Evolutionary conservation across 2,797 vertebrate species (phyloP), one percentile per base, ranked within the genome.

Genomic region (Muscicapa comitata): DNA sequence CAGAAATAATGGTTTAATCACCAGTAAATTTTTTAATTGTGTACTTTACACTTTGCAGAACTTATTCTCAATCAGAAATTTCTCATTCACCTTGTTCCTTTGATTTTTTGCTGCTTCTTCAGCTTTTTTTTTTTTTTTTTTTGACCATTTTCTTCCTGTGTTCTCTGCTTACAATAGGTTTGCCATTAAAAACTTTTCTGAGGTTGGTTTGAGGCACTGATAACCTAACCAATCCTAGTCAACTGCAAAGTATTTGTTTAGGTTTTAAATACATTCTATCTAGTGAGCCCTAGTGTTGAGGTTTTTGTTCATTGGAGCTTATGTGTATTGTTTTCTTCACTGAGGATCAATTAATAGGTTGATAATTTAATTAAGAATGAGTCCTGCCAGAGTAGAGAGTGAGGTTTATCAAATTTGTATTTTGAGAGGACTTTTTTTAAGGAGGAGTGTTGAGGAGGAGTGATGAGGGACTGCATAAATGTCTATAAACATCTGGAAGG

Each of bases 21-120:
- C 5, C 9, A 21, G 38, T 74, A 33, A 88, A 21, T 78, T 57
- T 76, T 88, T 80, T 43, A 81, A 54, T 59, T 82, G 18, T 66
- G 14, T 42, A 63, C 19, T 37, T 89, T 74, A 40, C 45, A 47
- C 7, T 68, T 74, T 81, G 62, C 47, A 61, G 17, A 24, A 45
- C 31, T 28, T 16, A 29, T 66, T 84, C 19, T 33, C 70, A 86
- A 28, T 74, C 87, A 58, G 53, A 50, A 50, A 29, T 77, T 96
- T 92, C 45, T 33, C 84, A 92, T 95, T 83, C 74, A 79, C 72
- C 94, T 96, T 90, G 43, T 72, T 93, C 80, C 82, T 94, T 93
- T 94, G 75, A 93, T 89, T 95, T 97, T 97, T 92, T 76, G 58
- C 61, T 53, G 90, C 90, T 83, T 95, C 86, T 95, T 71, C 58